Conservation (phyloP, 2,888 invertebrate genomes). For the Caenorhabditis angaria region DNA sequence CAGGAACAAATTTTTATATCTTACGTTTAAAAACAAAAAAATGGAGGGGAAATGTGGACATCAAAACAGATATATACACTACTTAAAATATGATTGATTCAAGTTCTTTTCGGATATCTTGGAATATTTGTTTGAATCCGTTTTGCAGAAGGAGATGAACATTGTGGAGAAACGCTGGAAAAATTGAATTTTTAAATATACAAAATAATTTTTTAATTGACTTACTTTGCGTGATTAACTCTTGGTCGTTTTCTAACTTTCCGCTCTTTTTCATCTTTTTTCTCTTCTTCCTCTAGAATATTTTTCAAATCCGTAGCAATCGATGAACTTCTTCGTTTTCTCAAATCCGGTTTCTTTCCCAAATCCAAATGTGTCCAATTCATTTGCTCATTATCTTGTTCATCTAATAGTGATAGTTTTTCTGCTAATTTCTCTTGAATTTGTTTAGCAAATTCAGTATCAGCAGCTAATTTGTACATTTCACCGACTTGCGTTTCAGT, state of each 20-base stretch:
- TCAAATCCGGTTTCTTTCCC: background rate
- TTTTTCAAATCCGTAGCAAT: background rate
- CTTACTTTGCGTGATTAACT: background rate
- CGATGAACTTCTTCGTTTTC: constrained; percentile 3
- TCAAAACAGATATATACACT: too few relatives aligned
- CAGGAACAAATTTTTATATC: too few relatives aligned
- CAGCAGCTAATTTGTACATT: background rate
- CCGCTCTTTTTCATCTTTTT: background rate
- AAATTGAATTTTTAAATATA: background rate
- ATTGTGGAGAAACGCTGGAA: background rate
- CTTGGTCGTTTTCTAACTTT: background rate
- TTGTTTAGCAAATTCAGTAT: background rate
- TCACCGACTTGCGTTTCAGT: background rate
- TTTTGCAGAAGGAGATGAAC: background rate
- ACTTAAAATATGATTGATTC: background rate
- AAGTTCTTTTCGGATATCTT: background rate
- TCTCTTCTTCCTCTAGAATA: constrained; percentile 4
- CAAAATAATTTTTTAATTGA: background rate
- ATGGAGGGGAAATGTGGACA: too few relatives aligned
- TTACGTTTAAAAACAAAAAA: too few relatives aligned
- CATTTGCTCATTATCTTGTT: background rate
- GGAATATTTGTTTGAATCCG: background rate
- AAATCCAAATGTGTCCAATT: constrained; percentile 3
- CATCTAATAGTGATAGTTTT: background rate
- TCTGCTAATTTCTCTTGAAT: background rate